Percentiles rank a stretch among this genome's conserved stretches.
Conservation (phyloP, 2,888 invertebrate species). For the Ophioninae sp. region DNA sequence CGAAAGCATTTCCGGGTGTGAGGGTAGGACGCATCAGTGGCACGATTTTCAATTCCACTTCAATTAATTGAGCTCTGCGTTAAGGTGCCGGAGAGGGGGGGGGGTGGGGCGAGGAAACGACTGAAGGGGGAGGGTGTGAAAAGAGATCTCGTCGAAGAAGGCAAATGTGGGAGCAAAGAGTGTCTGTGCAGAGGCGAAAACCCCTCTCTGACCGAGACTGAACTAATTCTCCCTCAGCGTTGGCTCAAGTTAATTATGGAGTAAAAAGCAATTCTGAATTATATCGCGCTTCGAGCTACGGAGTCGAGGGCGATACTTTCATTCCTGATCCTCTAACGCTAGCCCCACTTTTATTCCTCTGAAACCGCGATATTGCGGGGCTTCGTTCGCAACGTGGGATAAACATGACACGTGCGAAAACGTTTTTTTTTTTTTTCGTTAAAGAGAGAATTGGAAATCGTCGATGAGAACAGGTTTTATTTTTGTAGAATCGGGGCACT, state of each 20-base stretch:
- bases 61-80: slow-evolving; percentile 67
- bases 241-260: slow-evolving; percentile 61
- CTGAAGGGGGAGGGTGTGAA: slow-evolving; percentile 23
- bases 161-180: slow-evolving; percentile 1
- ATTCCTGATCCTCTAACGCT: not conserved
- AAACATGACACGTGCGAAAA: not conserved
- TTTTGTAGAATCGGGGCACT: too few relatives aligned
- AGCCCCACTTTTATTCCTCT: slow-evolving; percentile 11
- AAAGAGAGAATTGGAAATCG: not conserved
- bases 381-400: slow-evolving; percentile 1
- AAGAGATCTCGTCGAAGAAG: slow-evolving; percentile 42
- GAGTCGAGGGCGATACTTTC: not conserved
- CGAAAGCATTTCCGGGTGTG: slow-evolving; percentile 23
- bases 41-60: slow-evolving; percentile 70
- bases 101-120: not conserved
- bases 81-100: slow-evolving; percentile 21
- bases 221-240: slow-evolving; percentile 46
- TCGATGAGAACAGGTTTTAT: too few relatives aligned
- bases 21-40: slow-evolving; percentile 46
- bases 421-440: not conserved
- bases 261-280: slow-evolving; percentile 62
- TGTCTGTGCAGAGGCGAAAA: slow-evolving; percentile 24
- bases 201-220: slow-evolving; percentile 28
- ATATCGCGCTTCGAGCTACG: slow-evolving; percentile 46
- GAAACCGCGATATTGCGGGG: slow-evolving; percentile 4